Evolutionary conservation across 2,888 invertebrate species (phyloP).

Genomic region (Lycaena phlaeas): DNA sequence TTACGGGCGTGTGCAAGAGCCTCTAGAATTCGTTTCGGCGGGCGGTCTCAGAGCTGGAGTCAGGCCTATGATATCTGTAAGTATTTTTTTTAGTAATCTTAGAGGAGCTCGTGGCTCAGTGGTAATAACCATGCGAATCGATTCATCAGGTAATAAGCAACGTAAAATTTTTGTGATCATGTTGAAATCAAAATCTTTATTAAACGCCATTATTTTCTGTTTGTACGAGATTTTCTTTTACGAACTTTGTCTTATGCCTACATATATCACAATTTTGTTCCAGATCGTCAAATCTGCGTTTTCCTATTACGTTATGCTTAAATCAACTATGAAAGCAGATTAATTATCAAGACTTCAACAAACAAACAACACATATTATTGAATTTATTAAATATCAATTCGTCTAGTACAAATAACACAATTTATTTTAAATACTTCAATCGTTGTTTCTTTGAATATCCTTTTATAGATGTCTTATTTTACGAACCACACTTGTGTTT

Average conservation of each 20-base stretch:
- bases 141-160: background rate
- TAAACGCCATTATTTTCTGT: background rate
- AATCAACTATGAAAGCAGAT: background rate
- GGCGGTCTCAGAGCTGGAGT: conserved; percentile 6
- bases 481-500: too few species aligned
- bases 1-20: background rate
- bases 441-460: too few species aligned
- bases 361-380: too few species aligned
- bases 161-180: too few species aligned
- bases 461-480: too few species aligned
- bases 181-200: too few species aligned
- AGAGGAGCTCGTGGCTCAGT: too few species aligned
- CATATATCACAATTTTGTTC: too few species aligned
- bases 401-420: too few species aligned
- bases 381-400: too few species aligned
- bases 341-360: background rate
- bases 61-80: conserved; percentile 5
- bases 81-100: background rate
- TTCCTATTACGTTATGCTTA: conserved; percentile 8
- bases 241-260: too few species aligned
- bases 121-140: background rate
- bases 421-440: too few species aligned
- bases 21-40: conserved; percentile 6
- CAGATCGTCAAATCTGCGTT: conserved; percentile 9
- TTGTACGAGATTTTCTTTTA: background rate